A percentile compares a stretch with the other conserved stretches of the same genome.
Evolutionary conservation across 2,113 vertebrate species (phyloP).

Genomic region (Neodontobutis hainanensis): DNA sequence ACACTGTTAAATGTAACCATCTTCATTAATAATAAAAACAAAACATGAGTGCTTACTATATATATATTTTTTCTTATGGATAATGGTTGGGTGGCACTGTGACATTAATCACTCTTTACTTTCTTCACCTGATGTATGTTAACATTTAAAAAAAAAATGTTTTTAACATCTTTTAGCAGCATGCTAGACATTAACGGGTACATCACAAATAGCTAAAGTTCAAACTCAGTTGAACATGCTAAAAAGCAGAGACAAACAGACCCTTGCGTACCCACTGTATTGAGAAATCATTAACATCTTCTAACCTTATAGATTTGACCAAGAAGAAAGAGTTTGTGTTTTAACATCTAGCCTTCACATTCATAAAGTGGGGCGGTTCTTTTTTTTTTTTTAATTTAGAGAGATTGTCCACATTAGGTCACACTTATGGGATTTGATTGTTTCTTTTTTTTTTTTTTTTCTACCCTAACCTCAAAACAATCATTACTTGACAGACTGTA

Average conservation of each 20-base stretch:
- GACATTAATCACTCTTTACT: constrained; percentile 45
- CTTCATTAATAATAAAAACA: constrained; percentile 62
- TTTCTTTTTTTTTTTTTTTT: not conserved
- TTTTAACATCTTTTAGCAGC: constrained; percentile 60
- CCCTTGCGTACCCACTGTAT: not conserved
- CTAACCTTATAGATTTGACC: not conserved
- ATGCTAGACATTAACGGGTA: constrained; percentile 68
- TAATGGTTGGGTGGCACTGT: constrained; percentile 34
- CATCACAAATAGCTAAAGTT: constrained; percentile 60
- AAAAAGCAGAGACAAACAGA: constrained; percentile 34
- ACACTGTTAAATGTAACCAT: constrained; percentile 47
- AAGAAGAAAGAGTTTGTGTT: constrained; percentile 15
- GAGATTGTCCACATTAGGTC: too few relatives aligned
- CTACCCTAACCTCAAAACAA: not conserved
- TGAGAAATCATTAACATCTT: constrained; percentile 5
- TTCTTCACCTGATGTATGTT: constrained; percentile 36
- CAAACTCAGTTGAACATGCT: constrained; percentile 61
- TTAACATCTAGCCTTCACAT: not conserved
- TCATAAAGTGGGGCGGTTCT: not conserved
- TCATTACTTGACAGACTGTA: constrained; percentile 5
- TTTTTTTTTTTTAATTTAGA: too few relatives aligned
- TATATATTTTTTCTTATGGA: constrained; percentile 16
- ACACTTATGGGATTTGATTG: not conserved
- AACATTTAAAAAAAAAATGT: constrained; percentile 28
- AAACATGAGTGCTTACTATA: constrained; percentile 28